These are phyloP conservation scores for Forficula auricularia DNA, from an alignment of 1,140 invertebrate species.

Conservation along the genomic window DNA sequence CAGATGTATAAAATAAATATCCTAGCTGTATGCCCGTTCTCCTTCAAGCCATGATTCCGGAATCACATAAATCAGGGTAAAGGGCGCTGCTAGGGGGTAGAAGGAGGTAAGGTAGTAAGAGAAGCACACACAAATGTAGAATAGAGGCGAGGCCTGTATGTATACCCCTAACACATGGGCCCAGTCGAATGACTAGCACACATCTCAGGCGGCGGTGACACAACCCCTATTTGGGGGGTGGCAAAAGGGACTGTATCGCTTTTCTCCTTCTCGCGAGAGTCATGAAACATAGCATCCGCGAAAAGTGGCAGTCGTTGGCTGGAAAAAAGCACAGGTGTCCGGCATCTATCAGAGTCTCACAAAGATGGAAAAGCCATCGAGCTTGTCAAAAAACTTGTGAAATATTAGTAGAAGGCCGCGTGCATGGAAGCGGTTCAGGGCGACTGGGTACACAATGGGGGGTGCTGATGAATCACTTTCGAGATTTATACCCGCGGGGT, in stretches of 20 bases:
- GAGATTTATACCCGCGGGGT: constrained; percentile 13
- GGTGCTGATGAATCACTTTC: constrained; percentile 10
- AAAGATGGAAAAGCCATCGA: constrained; percentile 15
- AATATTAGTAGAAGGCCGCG: constrained; percentile 12
- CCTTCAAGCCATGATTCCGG: constrained; percentile 29
- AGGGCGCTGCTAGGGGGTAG: neutral
- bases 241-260: too few relatives aligned
- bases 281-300: too few relatives aligned
- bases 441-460: constrained; percentile 9
- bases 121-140: constrained; percentile 1
- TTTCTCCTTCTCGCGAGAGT: too few relatives aligned
- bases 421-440: constrained; percentile 13
- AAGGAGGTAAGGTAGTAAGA: neutral
- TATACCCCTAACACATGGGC: neutral
- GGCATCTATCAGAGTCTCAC: constrained; percentile 13
- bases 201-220: too few relatives aligned
- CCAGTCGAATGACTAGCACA: too few relatives aligned
- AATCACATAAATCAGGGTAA: constrained; percentile 27
- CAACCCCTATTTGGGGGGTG: too few relatives aligned
- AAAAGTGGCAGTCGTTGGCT: neutral
- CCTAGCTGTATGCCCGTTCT: constrained; percentile 15
- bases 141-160: neutral
- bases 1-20: constrained; percentile 33
- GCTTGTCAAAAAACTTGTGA: constrained; percentile 20
- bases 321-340: constrained; percentile 12